phyloP scores from a whole-genome alignment of 2,888 invertebrate species.

The Drosophila mulleri region DNA sequence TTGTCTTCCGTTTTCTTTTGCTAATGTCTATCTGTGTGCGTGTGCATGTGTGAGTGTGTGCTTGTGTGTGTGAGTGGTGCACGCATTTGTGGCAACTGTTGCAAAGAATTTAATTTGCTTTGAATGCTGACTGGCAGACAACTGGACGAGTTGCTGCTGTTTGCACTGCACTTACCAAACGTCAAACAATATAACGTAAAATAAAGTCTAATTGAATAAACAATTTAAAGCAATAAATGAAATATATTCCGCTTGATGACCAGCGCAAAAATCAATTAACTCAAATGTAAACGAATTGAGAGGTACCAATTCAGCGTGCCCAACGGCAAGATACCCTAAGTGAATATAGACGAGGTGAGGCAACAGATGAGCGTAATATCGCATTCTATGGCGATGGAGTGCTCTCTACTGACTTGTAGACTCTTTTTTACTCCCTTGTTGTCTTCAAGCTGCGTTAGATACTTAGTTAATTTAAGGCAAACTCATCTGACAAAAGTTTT shows the following conservation, averaged over 20 bases:
- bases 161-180: conserved; percentile 47
- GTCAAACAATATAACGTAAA: conserved; percentile 31
- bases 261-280: conserved; percentile 45
- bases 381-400: neutral
- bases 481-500: too few species aligned
- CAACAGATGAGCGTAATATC: neutral
- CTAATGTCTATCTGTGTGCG: conserved; percentile 17
- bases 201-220: conserved; percentile 52
- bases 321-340: neutral
- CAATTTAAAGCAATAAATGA: conserved; percentile 55
- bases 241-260: conserved; percentile 34
- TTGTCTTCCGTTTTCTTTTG: conserved; percentile 33
- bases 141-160: conserved; percentile 31
- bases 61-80: conserved; percentile 30
- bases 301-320: neutral
- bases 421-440: too few species aligned
- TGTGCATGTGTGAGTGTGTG: too few species aligned
- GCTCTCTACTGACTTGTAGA: too few species aligned
- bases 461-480: too few species aligned
- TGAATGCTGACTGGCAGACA: conserved; percentile 46
- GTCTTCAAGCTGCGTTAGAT: too few species aligned
- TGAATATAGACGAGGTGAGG: too few species aligned
- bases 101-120: conserved; percentile 73
- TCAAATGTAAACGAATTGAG: conserved; percentile 17
- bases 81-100: conserved; percentile 38